Evolutionary conservation across 2,888 invertebrate genomes (phyloP).

Genomic region (Urechis unicinctus): DNA sequence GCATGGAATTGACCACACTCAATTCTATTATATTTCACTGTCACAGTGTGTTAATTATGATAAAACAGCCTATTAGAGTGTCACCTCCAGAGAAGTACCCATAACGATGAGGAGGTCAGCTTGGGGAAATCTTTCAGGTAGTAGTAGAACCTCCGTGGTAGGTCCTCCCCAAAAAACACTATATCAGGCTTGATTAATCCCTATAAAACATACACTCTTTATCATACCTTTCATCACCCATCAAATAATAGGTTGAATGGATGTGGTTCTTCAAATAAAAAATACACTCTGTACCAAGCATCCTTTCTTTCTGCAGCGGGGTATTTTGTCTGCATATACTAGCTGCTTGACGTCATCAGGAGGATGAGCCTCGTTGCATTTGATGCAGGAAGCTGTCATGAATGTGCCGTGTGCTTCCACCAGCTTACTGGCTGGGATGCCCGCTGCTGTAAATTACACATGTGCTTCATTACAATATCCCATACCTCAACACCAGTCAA

Average conservation of each 20-base stretch:
- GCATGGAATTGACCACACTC: too few relatives aligned
- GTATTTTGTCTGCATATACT: slow-evolving; percentile 2
- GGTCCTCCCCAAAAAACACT: slow-evolving; percentile 20
- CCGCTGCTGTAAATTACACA: slow-evolving; percentile 17
- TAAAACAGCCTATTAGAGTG: background rate
- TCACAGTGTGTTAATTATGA: too few relatives aligned
- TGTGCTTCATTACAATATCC: too few relatives aligned
- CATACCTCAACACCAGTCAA: too few relatives aligned
- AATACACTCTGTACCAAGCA: slow-evolving; percentile 1
- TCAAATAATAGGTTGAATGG: background rate
- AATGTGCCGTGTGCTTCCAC: slow-evolving; percentile 19
- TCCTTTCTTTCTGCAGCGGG: slow-evolving; percentile 2
- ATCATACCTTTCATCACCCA: too few relatives aligned
- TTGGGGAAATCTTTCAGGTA: slow-evolving; percentile 15
- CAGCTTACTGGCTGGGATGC: slow-evolving; percentile 13
- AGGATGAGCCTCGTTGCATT: slow-evolving; percentile 6
- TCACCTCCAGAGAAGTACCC: slow-evolving; percentile 20
- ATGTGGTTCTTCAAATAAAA: background rate
- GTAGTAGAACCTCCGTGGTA: slow-evolving; percentile 14
- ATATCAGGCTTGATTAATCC: slow-evolving; percentile 20
- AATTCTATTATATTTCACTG: too few relatives aligned
- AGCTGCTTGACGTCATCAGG: slow-evolving; percentile 7
- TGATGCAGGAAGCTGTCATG: slow-evolving; percentile 12
- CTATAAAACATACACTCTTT: too few relatives aligned
- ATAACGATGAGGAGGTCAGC: slow-evolving; percentile 19